Percentiles rank a stretch among this genome's conserved stretches.
phyloP scores from a whole-genome alignment of 2,888 invertebrate species.

The Lasioglossum pauxillum region DNA sequence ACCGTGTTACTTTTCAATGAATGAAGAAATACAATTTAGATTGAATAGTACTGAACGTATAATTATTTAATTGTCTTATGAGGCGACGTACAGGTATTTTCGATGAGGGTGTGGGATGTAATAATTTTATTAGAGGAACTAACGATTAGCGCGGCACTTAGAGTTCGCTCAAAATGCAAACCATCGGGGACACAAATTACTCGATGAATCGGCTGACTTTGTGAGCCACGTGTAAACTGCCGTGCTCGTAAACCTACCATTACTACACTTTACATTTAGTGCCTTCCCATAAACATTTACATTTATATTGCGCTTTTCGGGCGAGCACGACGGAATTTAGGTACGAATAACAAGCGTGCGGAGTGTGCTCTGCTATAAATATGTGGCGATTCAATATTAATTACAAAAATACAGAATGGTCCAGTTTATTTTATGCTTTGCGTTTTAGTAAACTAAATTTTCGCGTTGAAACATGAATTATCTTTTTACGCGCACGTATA shows the following conservation, averaged over 20 bases:
- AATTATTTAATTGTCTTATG: background rate
- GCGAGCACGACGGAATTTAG: conserved; percentile 24
- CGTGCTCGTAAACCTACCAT: conserved; percentile 71
- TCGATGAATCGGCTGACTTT: conserved; percentile 52
- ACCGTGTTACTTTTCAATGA: background rate
- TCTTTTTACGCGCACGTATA: background rate
- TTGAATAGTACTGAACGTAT: background rate
- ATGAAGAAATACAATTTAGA: background rate
- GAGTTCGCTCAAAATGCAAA: conserved; percentile 51
- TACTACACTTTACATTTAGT: conserved; percentile 68
- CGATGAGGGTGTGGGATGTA: background rate
- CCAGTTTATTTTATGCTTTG: background rate
- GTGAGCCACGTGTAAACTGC: conserved; percentile 62
- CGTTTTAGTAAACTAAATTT: background rate
- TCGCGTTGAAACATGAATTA: background rate
- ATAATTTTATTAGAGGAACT: conserved; percentile 26
- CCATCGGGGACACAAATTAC: conserved; percentile 39
- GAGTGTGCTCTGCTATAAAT: conserved; percentile 11
- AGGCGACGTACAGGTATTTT: background rate
- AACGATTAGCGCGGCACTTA: conserved; percentile 10
- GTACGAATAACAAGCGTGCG: conserved; percentile 11
- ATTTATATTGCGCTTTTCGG: conserved; percentile 72
- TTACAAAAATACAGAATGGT: conserved; percentile 1
- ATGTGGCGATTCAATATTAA: background rate
- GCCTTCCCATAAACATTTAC: conserved; percentile 68